These are phyloP conservation scores for Caranx ignobilis DNA, from an alignment of 2,113 vertebrate genomes.

Conservation along the genomic window DNA sequence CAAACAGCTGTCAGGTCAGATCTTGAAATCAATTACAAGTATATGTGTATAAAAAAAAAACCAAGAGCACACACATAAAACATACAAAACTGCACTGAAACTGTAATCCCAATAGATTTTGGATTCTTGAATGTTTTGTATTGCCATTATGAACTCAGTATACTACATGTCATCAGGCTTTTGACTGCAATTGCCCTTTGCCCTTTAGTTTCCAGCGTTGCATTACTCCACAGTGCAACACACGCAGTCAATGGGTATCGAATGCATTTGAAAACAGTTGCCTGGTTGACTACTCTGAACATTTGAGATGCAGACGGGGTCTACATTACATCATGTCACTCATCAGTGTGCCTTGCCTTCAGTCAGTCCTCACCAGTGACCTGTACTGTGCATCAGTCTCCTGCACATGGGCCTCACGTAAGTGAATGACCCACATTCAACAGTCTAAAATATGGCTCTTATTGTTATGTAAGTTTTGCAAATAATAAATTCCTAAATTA, in stretches of 20 bases:
- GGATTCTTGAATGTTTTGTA: too few species aligned
- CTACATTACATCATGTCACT: conserved; percentile 29
- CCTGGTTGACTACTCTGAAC: conserved; percentile 23
- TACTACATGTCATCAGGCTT: too few species aligned
- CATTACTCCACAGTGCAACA: neutral
- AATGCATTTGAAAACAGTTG: conserved; percentile 15
- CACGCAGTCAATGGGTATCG: conserved; percentile 28
- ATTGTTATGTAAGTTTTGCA: conserved; percentile 24
- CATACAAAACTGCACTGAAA: too few species aligned
- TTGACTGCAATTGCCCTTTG: too few species aligned
- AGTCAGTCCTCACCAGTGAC: neutral
- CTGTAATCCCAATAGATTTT: too few species aligned
- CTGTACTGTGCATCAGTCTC: conserved; percentile 20
- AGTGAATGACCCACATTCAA: conserved; percentile 14
- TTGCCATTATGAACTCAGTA: too few species aligned
- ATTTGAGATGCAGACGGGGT: conserved; percentile 12
- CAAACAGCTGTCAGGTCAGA: neutral
- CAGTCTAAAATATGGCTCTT: neutral
- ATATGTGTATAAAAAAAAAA: too few species aligned
- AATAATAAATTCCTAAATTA: conserved; percentile 40
- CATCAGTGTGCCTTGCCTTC: neutral
- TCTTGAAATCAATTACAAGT: neutral
- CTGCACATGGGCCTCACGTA: conserved; percentile 17
- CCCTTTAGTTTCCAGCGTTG: too few species aligned
- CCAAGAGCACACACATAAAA: too few species aligned